These are phyloP conservation scores for Dione vanillae DNA, from an alignment of 2,888 invertebrate genomes.

Conservation along the genomic window DNA sequence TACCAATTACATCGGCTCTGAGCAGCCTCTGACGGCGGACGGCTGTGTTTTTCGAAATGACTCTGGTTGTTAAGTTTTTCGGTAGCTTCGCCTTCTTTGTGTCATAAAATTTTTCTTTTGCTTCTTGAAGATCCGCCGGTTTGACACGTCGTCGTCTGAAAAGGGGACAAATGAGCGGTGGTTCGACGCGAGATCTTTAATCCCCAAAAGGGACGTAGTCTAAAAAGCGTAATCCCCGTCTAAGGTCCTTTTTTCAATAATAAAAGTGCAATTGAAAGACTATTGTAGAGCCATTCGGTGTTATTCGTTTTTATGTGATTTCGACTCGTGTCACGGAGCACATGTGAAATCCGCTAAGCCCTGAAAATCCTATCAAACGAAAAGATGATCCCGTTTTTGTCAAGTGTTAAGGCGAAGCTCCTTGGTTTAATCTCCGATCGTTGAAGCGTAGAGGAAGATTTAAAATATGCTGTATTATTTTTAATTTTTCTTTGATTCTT, in stretches of 20 bases:
- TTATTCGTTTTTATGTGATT: constrained; percentile 53
- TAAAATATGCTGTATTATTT: constrained; percentile 35
- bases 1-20: constrained; percentile 64
- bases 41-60: constrained; percentile 39
- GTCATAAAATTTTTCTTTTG: constrained; percentile 63
- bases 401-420: constrained; percentile 60
- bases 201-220: constrained; percentile 61
- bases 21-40: constrained; percentile 51
- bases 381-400: constrained; percentile 64
- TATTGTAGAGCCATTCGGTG: constrained; percentile 45
- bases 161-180: constrained; percentile 72
- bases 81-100: constrained; percentile 52
- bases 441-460: constrained; percentile 59
- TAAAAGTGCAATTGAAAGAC: constrained; percentile 41
- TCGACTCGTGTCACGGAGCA: constrained; percentile 55
- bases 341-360: constrained; percentile 73
- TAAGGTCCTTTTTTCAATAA: constrained; percentile 40
- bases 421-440: constrained; percentile 58
- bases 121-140: constrained; percentile 60
- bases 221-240: constrained; percentile 38
- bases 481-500: constrained; percentile 24
- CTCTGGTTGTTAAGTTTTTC: constrained; percentile 45
- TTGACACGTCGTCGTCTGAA: constrained; percentile 72
- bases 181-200: constrained; percentile 64
- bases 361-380: constrained; percentile 66